These are phyloP conservation scores for Drosophila parthenogenetica DNA, from an alignment of 2,888 invertebrate genomes.

Conservation along the genomic window DNA sequence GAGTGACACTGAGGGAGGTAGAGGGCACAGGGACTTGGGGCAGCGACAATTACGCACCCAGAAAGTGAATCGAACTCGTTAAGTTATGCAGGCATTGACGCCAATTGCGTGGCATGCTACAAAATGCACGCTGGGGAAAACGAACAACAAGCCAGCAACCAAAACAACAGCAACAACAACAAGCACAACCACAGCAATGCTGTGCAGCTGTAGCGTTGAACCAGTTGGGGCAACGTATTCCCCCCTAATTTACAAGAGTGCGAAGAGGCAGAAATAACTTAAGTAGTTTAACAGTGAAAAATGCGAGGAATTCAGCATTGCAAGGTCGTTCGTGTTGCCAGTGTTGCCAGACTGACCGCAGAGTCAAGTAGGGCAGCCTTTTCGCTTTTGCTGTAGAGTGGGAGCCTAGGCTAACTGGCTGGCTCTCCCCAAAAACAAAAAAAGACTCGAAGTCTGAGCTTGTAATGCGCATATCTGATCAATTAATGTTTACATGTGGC, in stretches of 20 bases:
- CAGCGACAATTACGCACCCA: conserved; percentile 60
- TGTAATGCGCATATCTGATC: conserved; percentile 68
- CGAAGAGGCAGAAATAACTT: conserved; percentile 69
- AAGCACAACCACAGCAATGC: conserved; percentile 15
- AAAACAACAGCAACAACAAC: conserved; percentile 13
- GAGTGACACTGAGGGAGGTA: background rate
- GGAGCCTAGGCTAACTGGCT: conserved; percentile 30
- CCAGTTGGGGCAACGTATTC: conserved; percentile 47
- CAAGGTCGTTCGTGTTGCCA: conserved; percentile 72
- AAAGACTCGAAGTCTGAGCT: conserved; percentile 8
- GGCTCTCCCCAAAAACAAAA: background rate
- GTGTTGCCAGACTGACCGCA: conserved; percentile 5
- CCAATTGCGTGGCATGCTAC: conserved; percentile 62
- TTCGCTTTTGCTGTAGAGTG: conserved; percentile 11
- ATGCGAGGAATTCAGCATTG: conserved; percentile 77
- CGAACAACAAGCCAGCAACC: conserved; percentile 12
- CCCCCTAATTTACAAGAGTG: conserved; percentile 73
- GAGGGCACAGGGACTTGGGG: conserved; percentile 4
- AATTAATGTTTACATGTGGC: conserved; percentile 71
- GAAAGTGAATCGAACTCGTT: conserved; percentile 63
- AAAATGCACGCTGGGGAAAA: conserved; percentile 62
- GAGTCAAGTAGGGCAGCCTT: conserved; percentile 5
- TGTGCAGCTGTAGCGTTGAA: conserved; percentile 34
- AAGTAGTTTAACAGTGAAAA: conserved; percentile 78
- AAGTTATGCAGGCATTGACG: conserved; percentile 75